Base-by-base conservation (phyloP, 2,113 vertebrate species). In the Phoxinus phoxinus region DNA sequence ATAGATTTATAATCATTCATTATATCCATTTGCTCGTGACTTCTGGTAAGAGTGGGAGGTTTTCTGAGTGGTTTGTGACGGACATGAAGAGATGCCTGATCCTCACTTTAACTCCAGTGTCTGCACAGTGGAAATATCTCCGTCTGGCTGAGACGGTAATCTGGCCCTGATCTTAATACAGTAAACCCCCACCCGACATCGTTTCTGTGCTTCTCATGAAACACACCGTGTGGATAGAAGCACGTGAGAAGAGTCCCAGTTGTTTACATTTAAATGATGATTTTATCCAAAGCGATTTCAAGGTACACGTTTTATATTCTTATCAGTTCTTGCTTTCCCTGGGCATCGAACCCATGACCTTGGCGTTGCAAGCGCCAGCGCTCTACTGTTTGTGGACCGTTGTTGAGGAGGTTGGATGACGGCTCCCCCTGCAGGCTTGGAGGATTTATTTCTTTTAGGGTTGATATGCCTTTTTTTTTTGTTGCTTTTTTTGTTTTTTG, bases 181-280 rank as follows among this genome's bases (percentile, higher is more conserved):
- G 13, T 46, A 46, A 15, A 53, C 23, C 51, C 46, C 44, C 10
- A n/a, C 25, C 75, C 19, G 0, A 37, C 27, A 46, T 61, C 4
- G 35, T 19, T 72, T 51, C 63, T 74, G 58, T 73, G 75, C 75
- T 65, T 56, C 41, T 58, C 13, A 61, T 65, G 58, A 86, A 67
- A 77, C 56, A 69, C 63, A 2, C 2, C 17, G 35, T 56, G 41
- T 53, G 23, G 71, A 53, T 44, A 25, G 67, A 86, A 58, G 77
- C 69, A 19, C 35, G 46, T 73, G 53, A 72, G n/a, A 86, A 82
- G 44, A 46, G 80, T 21, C 72, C 59, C 0, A 17, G 41, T 10
- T 19, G 59, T n/a, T n/a, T n/a, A n/a, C n/a, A n/a, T n/a, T n/a
- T n/a, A n/a, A n/a, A n/a, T n/a, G n/a, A n/a, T n/a, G n/a, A n/a